phyloP scores from a whole-genome alignment of 2,888 invertebrate genomes.

The Hecatera dysodea region DNA sequence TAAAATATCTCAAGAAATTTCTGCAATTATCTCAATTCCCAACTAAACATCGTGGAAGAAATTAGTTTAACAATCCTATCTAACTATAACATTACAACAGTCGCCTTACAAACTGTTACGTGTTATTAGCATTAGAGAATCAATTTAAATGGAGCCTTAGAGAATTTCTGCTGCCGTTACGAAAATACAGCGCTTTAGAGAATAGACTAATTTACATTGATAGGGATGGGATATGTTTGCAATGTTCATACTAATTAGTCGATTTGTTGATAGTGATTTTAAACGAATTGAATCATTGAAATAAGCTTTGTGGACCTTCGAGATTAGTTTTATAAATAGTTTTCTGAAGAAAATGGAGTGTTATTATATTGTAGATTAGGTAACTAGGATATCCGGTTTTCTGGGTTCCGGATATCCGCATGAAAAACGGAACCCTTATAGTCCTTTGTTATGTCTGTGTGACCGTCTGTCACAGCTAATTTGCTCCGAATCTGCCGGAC shows the following conservation, averaged over 20 bases:
- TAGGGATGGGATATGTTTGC: constrained; percentile 46
- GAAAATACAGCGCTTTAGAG: constrained; percentile 52
- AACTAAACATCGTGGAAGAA: constrained; percentile 13
- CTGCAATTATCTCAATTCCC: background rate
- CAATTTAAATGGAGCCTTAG: constrained; percentile 55
- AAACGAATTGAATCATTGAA: background rate
- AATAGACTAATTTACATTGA: constrained; percentile 57
- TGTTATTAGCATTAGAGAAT: constrained; percentile 45
- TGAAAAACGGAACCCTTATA: no score
- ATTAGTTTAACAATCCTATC: constrained; percentile 32
- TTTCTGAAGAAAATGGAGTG: background rate
- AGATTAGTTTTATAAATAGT: background rate
- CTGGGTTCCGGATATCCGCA: no score
- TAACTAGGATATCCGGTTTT: no score
- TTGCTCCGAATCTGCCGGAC: no score
- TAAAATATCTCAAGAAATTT: background rate
- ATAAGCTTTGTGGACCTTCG: background rate
- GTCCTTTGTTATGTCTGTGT: no score
- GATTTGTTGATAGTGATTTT: constrained; percentile 34
- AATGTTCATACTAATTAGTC: constrained; percentile 34
- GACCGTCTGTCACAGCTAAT: no score
- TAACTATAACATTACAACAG: constrained; percentile 14
- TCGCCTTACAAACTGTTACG: constrained; percentile 36
- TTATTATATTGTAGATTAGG: background rate
- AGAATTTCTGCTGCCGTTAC: constrained; percentile 44